These are phyloP conservation scores for Chrysopa pallens DNA, from an alignment of 1,140 invertebrate genomes.

Conservation along the genomic window DNA sequence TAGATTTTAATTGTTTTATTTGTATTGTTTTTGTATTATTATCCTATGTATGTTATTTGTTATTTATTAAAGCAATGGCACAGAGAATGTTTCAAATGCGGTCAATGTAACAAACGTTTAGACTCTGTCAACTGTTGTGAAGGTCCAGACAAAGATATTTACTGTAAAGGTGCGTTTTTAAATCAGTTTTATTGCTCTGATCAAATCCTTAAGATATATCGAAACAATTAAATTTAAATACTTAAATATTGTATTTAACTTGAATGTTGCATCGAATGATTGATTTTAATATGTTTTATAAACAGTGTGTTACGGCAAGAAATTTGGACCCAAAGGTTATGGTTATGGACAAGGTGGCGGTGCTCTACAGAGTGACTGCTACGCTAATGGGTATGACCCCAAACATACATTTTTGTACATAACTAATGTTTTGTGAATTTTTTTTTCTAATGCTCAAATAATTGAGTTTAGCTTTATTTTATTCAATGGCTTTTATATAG, in stretches of 20 bases:
- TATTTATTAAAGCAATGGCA: conserved; percentile 51
- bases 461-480: no score
- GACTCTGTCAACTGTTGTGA: conserved; percentile 93
- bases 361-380: conserved; percentile 70
- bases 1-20: neutral
- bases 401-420: no score
- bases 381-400: conserved; percentile 46
- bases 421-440: no score
- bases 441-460: no score
- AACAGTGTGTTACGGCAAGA: conserved; percentile 83
- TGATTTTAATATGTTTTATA: conserved; percentile 7
- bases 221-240: no score
- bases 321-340: conserved; percentile 86
- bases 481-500: no score
- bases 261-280: conserved; percentile 4
- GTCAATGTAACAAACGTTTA: conserved; percentile 80
- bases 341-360: conserved; percentile 84
- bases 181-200: no score
- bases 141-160: conserved; percentile 90
- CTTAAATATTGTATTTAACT: no score
- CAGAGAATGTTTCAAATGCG: conserved; percentile 91
- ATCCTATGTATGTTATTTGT: conserved; percentile 3
- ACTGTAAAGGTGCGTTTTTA: conserved; percentile 74
- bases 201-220: conserved; percentile 1
- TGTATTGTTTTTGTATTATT: conserved; percentile 3